phyloP scores from a whole-genome alignment of 1,140 invertebrate genomes.

The Trachymyrmex cornetzi region DNA sequence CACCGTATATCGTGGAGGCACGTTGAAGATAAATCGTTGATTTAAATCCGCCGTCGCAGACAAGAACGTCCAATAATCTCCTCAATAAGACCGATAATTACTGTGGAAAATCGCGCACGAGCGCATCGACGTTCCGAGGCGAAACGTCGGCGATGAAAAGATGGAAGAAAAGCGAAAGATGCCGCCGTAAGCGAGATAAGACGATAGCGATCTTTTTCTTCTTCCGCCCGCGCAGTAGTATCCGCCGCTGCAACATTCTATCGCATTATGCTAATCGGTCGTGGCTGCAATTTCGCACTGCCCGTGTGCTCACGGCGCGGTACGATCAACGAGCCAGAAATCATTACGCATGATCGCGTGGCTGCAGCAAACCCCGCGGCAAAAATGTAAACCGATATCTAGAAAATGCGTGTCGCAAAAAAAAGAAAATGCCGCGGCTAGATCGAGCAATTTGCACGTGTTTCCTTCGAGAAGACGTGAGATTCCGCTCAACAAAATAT shows the following conservation, averaged over 20 bases:
- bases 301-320: neutral
- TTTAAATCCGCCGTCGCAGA: neutral
- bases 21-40: slow-evolving; percentile 3
- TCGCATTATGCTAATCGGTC: slow-evolving; percentile 62
- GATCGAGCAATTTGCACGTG: slow-evolving; percentile 1
- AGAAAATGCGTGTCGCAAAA: slow-evolving; percentile 35
- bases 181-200: neutral
- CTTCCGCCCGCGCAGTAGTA: slow-evolving; percentile 28
- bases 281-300: slow-evolving; percentile 51
- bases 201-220: slow-evolving; percentile 11
- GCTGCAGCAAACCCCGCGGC: slow-evolving; percentile 14
- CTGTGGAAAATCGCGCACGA: neutral
- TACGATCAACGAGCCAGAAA: slow-evolving; percentile 67
- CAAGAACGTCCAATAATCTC: neutral
- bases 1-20: neutral
- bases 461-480: neutral
- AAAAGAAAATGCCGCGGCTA: neutral
- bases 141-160: neutral
- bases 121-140: neutral
- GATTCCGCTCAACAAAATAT: neutral
- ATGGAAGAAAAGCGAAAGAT: slow-evolving; percentile 2
- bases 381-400: slow-evolving; percentile 39
- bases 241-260: slow-evolving; percentile 22
- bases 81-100: neutral
- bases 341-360: slow-evolving; percentile 69